These are phyloP conservation scores for Coranthus polyacanthus DNA, from an alignment of 2,797 vertebrate species.

Conservation along the genomic window DNA sequence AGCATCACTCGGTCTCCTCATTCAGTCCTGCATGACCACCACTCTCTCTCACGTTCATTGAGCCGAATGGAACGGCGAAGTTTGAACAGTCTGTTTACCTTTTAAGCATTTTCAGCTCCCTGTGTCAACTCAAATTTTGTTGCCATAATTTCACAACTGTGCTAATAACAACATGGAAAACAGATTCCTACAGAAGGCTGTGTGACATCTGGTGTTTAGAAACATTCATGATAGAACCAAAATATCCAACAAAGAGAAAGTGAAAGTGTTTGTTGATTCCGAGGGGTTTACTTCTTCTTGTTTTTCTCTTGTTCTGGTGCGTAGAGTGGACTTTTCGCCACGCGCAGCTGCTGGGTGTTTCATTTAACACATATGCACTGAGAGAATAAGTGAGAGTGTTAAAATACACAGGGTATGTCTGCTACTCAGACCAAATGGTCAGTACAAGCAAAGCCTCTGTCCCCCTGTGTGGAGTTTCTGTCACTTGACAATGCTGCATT, in stretches of 20 bases:
- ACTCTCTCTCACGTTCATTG: no score
- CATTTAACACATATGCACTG: slow-evolving; percentile 25
- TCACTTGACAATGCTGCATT: slow-evolving; percentile 23
- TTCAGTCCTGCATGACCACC: no score
- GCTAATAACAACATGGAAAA: slow-evolving; percentile 19
- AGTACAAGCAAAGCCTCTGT: background rate
- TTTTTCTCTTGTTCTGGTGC: no score
- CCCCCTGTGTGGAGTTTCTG: background rate
- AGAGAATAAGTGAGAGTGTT: no score
- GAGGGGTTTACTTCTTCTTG: slow-evolving; percentile 55
- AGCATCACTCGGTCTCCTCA: no score
- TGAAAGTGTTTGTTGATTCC: slow-evolving; percentile 41
- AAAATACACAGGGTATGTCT: slow-evolving; percentile 45
- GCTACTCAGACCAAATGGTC: slow-evolving; percentile 31
- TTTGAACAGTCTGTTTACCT: no score
- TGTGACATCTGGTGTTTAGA: slow-evolving; percentile 56
- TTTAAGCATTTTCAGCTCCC: no score
- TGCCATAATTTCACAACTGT: slow-evolving; percentile 21
- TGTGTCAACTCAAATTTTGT: slow-evolving; percentile 9
- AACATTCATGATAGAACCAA: slow-evolving; percentile 40
- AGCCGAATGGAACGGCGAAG: no score
- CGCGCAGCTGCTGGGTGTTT: slow-evolving; percentile 21
- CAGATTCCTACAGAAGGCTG: slow-evolving; percentile 23
- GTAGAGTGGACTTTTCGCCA: no score
- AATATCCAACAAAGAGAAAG: no score